These are phyloP conservation scores for Drymonia ruficornis DNA, from an alignment of 2,888 invertebrate species.

Conservation along the genomic window DNA sequence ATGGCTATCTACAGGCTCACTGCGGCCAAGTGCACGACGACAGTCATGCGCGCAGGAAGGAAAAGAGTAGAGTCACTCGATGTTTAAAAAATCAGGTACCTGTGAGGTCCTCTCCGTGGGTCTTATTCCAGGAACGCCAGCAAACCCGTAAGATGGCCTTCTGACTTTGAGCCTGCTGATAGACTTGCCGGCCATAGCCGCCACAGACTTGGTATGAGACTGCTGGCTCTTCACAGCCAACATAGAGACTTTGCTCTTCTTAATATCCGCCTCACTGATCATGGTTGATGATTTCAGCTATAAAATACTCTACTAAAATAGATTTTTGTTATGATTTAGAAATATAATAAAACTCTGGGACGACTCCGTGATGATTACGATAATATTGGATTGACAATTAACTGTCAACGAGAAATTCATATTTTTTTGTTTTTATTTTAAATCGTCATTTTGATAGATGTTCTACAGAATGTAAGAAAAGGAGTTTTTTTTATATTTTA, in stretches of 20 bases:
- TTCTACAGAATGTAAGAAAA: too few relatives aligned
- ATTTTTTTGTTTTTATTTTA: too few relatives aligned
- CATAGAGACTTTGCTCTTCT: slow-evolving; percentile 52
- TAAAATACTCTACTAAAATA: neutral
- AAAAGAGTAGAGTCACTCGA: too few relatives aligned
- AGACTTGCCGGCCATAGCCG: slow-evolving; percentile 40
- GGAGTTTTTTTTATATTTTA: too few relatives aligned
- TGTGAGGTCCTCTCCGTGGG: slow-evolving; percentile 62
- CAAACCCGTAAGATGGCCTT: slow-evolving; percentile 61
- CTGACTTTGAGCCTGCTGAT: slow-evolving; percentile 62
- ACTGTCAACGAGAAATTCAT: too few relatives aligned
- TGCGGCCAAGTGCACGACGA: too few relatives aligned
- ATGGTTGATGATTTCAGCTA: slow-evolving; percentile 1
- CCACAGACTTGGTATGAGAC: slow-evolving; percentile 36
- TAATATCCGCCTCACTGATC: slow-evolving; percentile 31
- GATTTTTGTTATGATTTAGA: neutral
- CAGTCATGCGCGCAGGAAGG: too few relatives aligned
- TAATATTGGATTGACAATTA: neutral
- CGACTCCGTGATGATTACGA: neutral
- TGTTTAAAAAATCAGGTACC: slow-evolving; percentile 22
- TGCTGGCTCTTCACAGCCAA: slow-evolving; percentile 39
- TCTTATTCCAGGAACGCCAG: slow-evolving; percentile 58
- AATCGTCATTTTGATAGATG: too few relatives aligned
- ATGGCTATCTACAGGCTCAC: too few relatives aligned
- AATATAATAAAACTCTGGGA: neutral